phyloP scores from a whole-genome alignment of 1,140 invertebrate genomes.

The Episyrphus balteatus region DNA sequence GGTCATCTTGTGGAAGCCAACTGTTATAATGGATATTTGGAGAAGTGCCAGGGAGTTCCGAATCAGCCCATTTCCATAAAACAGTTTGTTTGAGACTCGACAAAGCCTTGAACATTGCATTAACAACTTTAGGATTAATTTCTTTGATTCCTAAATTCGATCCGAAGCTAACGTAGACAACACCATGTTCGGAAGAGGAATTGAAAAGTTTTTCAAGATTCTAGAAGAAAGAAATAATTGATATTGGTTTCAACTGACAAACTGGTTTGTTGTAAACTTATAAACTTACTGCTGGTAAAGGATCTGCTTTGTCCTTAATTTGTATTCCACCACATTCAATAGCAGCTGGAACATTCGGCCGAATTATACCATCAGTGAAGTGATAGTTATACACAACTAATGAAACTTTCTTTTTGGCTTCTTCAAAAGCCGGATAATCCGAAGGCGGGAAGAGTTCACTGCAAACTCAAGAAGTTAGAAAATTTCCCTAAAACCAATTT shows the following conservation, averaged over 20 bases:
- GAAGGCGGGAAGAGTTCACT: constrained; percentile 4
- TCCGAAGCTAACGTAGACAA: constrained; percentile 48
- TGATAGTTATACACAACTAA: constrained; percentile 15
- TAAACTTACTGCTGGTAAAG: constrained; percentile 22
- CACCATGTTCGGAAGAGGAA: constrained; percentile 34
- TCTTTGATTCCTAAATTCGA: constrained; percentile 33
- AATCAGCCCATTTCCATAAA: constrained; percentile 40
- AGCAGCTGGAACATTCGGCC: constrained; percentile 22
- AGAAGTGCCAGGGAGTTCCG: constrained; percentile 32
- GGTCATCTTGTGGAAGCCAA: constrained; percentile 46
- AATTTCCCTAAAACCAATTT: background rate
- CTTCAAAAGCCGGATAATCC: constrained; percentile 8
- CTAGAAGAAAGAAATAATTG: constrained; percentile 17
- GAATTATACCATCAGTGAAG: constrained; percentile 13
- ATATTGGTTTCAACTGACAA: too few species aligned
- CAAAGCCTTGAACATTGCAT: constrained; percentile 37
- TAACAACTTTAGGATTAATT: constrained; percentile 28
- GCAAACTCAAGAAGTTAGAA: background rate
- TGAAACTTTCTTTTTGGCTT: constrained; percentile 6
- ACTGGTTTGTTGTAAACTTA: constrained; percentile 7
- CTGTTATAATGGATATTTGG: constrained; percentile 42
- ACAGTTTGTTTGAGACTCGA: constrained; percentile 35
- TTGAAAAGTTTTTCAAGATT: constrained; percentile 41
- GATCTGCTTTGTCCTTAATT: constrained; percentile 18
- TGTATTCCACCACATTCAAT: constrained; percentile 34